Evolutionary conservation across 2,888 invertebrate genomes (phyloP).

Genomic region (Cephus runcator): DNA sequence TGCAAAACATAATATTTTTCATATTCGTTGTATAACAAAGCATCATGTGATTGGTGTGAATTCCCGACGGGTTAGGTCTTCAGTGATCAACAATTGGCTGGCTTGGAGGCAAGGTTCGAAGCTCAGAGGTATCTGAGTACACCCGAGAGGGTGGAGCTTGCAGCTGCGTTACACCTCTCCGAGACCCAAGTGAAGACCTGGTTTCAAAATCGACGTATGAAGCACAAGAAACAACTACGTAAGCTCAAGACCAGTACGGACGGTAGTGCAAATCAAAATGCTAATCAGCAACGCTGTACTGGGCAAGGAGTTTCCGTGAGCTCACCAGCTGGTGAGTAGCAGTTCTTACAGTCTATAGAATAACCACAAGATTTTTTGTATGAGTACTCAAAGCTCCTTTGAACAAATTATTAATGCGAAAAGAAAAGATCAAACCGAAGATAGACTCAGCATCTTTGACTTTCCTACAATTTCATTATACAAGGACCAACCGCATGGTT

Average conservation of each 20-base stretch:
- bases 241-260: conserved; percentile 69
- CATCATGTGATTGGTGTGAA: neutral
- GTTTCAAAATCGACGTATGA: conserved; percentile 98
- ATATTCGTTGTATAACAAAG: neutral
- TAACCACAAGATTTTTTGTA: neutral
- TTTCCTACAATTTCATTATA: neutral
- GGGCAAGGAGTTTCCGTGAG: conserved; percentile 49
- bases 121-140: conserved; percentile 95
- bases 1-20: neutral
- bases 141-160: conserved; percentile 94
- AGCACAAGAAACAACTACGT: conserved; percentile 91
- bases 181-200: conserved; percentile 98
- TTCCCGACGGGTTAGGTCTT: conserved; percentile 65
- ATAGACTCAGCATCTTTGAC: neutral
- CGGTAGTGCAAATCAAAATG: conserved; percentile 33
- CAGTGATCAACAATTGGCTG: conserved; percentile 82
- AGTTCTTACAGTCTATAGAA: neutral
- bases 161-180: conserved; percentile 90
- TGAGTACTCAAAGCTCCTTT: neutral
- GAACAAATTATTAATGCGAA: neutral
- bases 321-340: conserved; percentile 54
- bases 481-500: neutral
- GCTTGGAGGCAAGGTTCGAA: conserved; percentile 94
- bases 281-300: conserved; percentile 45
- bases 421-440: neutral